These are phyloP conservation scores for Danio kyathit DNA, from an alignment of 2,797 vertebrate genomes.

Conservation along the genomic window DNA sequence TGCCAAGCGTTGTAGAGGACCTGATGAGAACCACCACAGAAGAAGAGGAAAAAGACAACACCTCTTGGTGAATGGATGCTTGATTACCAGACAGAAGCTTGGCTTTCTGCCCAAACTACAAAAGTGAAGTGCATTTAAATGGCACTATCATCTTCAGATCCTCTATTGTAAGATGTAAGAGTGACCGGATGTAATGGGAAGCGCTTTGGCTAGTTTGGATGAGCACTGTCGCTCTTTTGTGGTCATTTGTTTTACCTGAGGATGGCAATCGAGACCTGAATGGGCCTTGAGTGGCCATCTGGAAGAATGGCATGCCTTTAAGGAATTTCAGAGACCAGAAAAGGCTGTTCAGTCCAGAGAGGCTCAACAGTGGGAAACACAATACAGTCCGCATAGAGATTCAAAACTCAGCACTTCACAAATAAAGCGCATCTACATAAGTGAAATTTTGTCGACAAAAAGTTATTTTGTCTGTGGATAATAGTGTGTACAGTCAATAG, in stretches of 20 bases:
- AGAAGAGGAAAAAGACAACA: not conserved
- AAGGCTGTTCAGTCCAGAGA: slow-evolving; percentile 55
- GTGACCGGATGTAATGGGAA: slow-evolving; percentile 46
- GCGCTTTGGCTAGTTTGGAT: slow-evolving; percentile 37
- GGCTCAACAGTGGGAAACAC: slow-evolving; percentile 23
- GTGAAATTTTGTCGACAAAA: not conserved
- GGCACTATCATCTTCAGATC: slow-evolving; percentile 49
- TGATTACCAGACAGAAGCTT: slow-evolving; percentile 11
- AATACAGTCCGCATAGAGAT: not conserved
- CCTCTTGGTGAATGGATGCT: slow-evolving; percentile 11
- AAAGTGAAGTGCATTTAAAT: slow-evolving; percentile 17
- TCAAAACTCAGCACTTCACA: not conserved
- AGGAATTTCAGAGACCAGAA: slow-evolving; percentile 60
- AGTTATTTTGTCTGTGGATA: not conserved
- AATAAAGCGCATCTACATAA: slow-evolving; percentile 5
- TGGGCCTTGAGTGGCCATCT: slow-evolving; percentile 46
- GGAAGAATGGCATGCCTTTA: slow-evolving; percentile 52
- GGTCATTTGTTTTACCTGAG: slow-evolving; percentile 24
- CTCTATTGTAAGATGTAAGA: slow-evolving; percentile 38
- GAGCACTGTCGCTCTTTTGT: not conserved
- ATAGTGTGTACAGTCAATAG: not conserved
- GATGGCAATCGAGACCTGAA: slow-evolving; percentile 48
- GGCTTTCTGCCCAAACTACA: not conserved
- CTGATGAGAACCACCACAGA: slow-evolving; percentile 44
- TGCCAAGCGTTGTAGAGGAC: slow-evolving; percentile 56